Percentiles rank a stretch among this genome's conserved stretches.
Evolutionary conservation across 1,140 invertebrate genomes (phyloP).

Genomic region (Sweltsa coloradensis): DNA sequence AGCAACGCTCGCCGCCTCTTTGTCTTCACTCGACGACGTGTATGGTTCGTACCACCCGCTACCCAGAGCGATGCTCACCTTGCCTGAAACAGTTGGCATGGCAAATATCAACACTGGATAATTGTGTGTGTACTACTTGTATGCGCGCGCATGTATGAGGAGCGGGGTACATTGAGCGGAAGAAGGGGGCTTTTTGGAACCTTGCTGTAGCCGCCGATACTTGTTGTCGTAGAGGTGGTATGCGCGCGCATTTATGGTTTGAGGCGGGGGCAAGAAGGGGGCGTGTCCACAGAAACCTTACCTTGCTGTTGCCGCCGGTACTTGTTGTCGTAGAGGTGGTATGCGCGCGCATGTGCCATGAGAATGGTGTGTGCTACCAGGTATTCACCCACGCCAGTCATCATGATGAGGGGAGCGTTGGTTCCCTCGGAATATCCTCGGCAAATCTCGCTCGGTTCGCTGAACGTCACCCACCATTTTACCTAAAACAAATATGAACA

Average conservation of each 20-base stretch:
- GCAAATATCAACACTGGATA: too few species aligned
- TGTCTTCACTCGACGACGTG: slow-evolving; percentile 32
- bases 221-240: slow-evolving; percentile 30
- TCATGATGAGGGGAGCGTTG: slow-evolving; percentile 19
- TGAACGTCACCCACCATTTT: slow-evolving; percentile 38
- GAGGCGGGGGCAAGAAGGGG: too few species aligned
- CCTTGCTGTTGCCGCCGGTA: slow-evolving; percentile 28
- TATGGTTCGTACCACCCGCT: slow-evolving; percentile 38
- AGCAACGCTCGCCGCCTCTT: slow-evolving; percentile 35
- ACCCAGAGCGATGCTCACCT: slow-evolving; percentile 46
- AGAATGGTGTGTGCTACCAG: slow-evolving; percentile 29
- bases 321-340: slow-evolving; percentile 28
- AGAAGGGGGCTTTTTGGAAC: slow-evolving; percentile 20
- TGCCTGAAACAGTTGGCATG: slow-evolving; percentile 29
- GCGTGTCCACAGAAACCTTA: too few species aligned
- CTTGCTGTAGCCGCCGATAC: slow-evolving; percentile 27
- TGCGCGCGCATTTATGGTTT: slow-evolving; percentile 30
- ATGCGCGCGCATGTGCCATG: slow-evolving; percentile 30
- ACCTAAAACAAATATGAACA: slow-evolving; percentile 26
- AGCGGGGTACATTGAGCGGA: background rate
- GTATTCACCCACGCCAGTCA: slow-evolving; percentile 9
- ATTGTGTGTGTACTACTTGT: slow-evolving; percentile 5
- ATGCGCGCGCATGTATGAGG: background rate
- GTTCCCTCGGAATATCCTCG: slow-evolving; percentile 25
- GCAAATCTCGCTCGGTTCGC: slow-evolving; percentile 32